These are phyloP conservation scores for Tipula lateralis DNA, from an alignment of 2,888 invertebrate genomes.

Conservation along the genomic window DNA sequence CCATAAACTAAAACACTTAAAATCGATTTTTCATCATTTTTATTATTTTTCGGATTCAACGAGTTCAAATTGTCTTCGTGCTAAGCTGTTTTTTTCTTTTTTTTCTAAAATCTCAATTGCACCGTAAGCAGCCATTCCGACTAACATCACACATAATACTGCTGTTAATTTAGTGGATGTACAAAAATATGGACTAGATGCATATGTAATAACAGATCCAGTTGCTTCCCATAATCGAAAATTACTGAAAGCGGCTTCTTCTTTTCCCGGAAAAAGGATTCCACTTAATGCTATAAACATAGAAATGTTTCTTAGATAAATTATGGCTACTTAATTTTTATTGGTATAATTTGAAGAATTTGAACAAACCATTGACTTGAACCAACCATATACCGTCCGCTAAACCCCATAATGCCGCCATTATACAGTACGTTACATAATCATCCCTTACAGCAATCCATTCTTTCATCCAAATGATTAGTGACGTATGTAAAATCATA, in stretches of 20 bases:
- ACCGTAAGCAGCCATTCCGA: slow-evolving; percentile 59
- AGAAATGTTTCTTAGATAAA: neutral
- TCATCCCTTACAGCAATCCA: slow-evolving; percentile 70
- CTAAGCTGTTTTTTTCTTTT: slow-evolving; percentile 35
- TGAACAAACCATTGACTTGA: slow-evolving; percentile 75
- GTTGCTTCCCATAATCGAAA: slow-evolving; percentile 89
- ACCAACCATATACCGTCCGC: slow-evolving; percentile 90
- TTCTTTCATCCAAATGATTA: slow-evolving; percentile 61
- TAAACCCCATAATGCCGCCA: slow-evolving; percentile 82
- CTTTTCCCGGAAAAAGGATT: slow-evolving; percentile 74
- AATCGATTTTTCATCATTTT: neutral
- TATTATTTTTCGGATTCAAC: neutral
- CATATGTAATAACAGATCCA: slow-evolving; percentile 82
- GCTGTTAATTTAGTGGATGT: slow-evolving; percentile 66
- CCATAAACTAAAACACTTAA: neutral
- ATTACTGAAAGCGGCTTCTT: slow-evolving; percentile 89
- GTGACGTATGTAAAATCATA: slow-evolving; percentile 62
- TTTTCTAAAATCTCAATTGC: slow-evolving; percentile 42
- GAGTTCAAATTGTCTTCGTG: neutral
- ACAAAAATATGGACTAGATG: slow-evolving; percentile 71
- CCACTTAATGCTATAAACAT: slow-evolving; percentile 68
- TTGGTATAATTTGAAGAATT: neutral
- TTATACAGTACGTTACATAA: slow-evolving; percentile 65
- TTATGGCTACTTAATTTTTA: neutral
- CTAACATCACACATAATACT: slow-evolving; percentile 59